Evolutionary conservation across 2,888 invertebrate genomes (phyloP).

Genomic region (Napeogenes inachia): DNA sequence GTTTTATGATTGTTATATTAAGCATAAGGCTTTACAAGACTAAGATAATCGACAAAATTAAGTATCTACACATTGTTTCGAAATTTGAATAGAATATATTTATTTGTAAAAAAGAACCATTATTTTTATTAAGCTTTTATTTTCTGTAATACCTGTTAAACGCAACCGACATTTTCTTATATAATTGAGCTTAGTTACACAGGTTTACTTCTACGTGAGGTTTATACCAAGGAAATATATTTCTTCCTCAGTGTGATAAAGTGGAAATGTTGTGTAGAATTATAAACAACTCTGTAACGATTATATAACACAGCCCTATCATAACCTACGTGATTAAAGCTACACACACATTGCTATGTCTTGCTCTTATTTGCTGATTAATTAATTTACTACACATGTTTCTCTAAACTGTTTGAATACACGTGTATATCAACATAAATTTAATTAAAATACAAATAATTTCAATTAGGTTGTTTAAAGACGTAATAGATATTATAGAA

Average conservation of each 20-base stretch:
- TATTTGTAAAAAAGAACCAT: background rate
- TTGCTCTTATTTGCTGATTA: slow-evolving; percentile 1
- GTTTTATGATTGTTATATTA: background rate
- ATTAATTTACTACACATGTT: background rate
- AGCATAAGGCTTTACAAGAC: background rate
- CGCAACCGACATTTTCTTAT: background rate
- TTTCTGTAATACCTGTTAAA: background rate
- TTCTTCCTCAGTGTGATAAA: slow-evolving; percentile 15
- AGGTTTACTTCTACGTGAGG: slow-evolving; percentile 8
- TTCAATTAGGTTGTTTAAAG: too few species aligned
- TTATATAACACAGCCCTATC: background rate
- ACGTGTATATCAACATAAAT: too few species aligned
- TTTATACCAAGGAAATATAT: slow-evolving; percentile 12
- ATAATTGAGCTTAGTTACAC: background rate
- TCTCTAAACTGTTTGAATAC: background rate
- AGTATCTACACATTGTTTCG: too few species aligned
- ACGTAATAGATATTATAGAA: too few species aligned
- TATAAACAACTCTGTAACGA: slow-evolving; percentile 13
- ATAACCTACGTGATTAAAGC: background rate
- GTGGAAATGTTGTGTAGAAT: slow-evolving; percentile 14
- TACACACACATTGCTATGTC: background rate
- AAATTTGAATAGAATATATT: too few species aligned
- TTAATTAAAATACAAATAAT: too few species aligned
- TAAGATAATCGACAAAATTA: background rate
- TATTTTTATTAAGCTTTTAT: background rate